Evolutionary conservation across 2,888 invertebrate genomes (phyloP).

Genomic region (Volucella bombylans): DNA sequence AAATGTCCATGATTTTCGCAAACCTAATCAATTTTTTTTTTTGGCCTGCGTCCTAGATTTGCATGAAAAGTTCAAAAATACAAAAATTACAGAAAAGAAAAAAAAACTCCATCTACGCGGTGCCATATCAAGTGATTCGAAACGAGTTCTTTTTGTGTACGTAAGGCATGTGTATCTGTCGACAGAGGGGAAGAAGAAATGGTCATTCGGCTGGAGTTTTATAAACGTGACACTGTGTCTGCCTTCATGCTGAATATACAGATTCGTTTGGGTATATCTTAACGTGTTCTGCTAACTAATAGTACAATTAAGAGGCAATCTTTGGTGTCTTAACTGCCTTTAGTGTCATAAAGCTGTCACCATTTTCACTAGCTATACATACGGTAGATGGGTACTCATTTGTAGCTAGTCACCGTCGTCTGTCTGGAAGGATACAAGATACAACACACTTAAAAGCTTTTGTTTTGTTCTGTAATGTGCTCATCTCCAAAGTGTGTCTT

Average conservation of each 20-base stretch:
- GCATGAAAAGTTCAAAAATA: conserved; percentile 16
- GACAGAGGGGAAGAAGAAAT: conserved; percentile 16
- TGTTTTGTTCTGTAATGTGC: conserved; percentile 53
- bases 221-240: neutral
- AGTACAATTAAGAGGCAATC: conserved; percentile 71
- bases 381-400: conserved; percentile 42
- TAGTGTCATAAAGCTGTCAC: conserved; percentile 43
- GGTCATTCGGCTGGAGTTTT: conserved; percentile 27
- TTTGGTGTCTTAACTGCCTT: conserved; percentile 41
- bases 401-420: neutral
- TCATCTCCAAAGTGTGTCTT: conserved; percentile 48
- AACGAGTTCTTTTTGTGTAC: conserved; percentile 19
- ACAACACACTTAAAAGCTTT: conserved; percentile 30
- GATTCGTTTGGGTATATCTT: conserved; percentile 17
- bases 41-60: conserved; percentile 17
- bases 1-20: conserved; percentile 4
- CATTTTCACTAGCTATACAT: conserved; percentile 25
- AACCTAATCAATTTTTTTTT: conserved; percentile 30
- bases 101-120: neutral
- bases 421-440: conserved; percentile 45
- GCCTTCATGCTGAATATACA: neutral
- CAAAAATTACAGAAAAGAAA: conserved; percentile 1
- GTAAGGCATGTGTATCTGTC: neutral
- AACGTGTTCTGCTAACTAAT: conserved; percentile 69
- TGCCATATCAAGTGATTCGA: conserved; percentile 31